Evolutionary conservation across 2,888 invertebrate species (phyloP), one percentile per base, ranked within the genome.

Genomic region (Linnaemya vulpina): DNA sequence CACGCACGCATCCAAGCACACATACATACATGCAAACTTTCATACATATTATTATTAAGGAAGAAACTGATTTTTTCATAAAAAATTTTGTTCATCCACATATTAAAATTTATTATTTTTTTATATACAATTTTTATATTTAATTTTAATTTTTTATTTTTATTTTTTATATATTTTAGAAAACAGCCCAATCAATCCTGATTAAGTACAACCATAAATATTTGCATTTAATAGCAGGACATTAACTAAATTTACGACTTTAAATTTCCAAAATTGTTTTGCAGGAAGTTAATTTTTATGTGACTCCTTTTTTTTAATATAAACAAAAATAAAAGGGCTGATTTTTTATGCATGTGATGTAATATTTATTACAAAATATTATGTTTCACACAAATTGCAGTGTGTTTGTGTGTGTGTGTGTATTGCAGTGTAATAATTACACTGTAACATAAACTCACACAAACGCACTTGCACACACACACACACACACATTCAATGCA

Each of bases 301-400:
- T 40, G 38, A 15, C 17, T 38, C 38, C 3, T 13, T 13, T 17
- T 46, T 43, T 5, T 3, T n/a, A 11, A 1, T 17, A 9, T 25
- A 4, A n/a, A n/a, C n/a, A 15, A 65, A 25, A 25, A 13, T 8
- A 51, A 49, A 5, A 46, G 7, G 17, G 0, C 40, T 9, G 2
- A 7, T 58, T 35, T 58, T 38, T 60, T 38, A 38, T 38, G 60
- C 60, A 35, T 17, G 60, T 62, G 15, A 60, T 53, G 63, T 22
- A 53, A 79, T 67, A 84, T 84, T 84, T 80, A 76, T 84, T 71
- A 65, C 79, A 75, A 65, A 75, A 62, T 78, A 63, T 83, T 84
- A 79, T 71, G 63, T 58, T 70, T 60, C 73, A 60, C 49, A 70
- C 65, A 80, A 79, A 73, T 60, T 63, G 71, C 63, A 55, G 20